A percentile compares a stretch with the other conserved stretches of the same genome.
Evolutionary conservation across 2,797 vertebrate species (phyloP).

Genomic region (Anguilla marmorata): DNA sequence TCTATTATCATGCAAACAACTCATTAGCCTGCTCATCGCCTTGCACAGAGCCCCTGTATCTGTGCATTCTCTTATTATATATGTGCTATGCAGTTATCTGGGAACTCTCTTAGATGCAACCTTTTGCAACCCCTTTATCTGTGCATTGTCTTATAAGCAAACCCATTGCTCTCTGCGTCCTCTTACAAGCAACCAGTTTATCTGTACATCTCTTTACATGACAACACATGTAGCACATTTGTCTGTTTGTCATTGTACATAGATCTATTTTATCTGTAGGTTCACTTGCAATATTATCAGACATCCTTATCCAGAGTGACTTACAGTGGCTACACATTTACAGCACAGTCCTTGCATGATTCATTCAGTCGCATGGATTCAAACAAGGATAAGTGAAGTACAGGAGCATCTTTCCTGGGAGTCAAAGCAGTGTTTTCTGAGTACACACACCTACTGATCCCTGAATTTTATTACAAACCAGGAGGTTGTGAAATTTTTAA

Average conservation of each 20-base stretch:
- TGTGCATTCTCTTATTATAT: not conserved
- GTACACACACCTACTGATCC: not conserved
- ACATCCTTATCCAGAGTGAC: not conserved
- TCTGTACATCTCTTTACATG: not conserved
- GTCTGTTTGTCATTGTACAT: not conserved
- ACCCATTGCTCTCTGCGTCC: not conserved
- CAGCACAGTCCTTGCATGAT: not conserved
- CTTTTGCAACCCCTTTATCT: not conserved
- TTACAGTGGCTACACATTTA: conserved; percentile 9
- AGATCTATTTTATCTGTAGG: not conserved
- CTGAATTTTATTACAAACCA: not conserved
- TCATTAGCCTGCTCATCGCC: not conserved
- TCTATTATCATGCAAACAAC: not conserved
- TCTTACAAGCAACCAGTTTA: not conserved
- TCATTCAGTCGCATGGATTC: not conserved
- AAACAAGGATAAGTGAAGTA: not conserved
- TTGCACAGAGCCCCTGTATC: not conserved
- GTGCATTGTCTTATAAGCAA: not conserved
- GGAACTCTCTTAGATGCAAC: no score
- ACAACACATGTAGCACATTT: not conserved
- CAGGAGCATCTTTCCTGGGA: not conserved
- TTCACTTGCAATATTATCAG: not conserved
- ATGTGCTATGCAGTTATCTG: not conserved
- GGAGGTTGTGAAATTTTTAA: not conserved
- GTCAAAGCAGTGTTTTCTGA: not conserved